Evolutionary conservation across 2,797 vertebrate species (phyloP), one percentile per base, ranked within the genome.

Genomic region (Enteromius mattozi): DNA sequence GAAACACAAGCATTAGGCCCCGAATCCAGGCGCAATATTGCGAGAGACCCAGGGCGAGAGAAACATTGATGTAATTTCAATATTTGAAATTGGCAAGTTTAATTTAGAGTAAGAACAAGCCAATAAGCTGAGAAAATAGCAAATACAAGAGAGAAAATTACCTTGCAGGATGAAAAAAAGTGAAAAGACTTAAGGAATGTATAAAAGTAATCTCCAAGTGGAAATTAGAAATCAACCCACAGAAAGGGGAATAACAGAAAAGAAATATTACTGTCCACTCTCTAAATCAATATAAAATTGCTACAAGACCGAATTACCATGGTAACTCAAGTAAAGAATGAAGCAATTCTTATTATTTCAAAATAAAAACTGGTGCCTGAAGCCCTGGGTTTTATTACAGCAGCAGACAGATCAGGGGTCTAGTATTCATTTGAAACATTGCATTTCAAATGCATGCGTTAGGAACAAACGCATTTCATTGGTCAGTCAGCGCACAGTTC

Each of bases 231-330:
- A 97, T 97, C 97, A 98, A 97, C 96, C 96, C 96, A 95, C 94
- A 97, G 96, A 98, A 98, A 98, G 94, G 74, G 95, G 95, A 98
- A 97, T 97, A 98, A 97, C 96, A 96, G 96, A 97, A 98, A 97
- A 98, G 95, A 99, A 98, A 98, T 98, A 99, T 99, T 98, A 98
- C 96, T 96, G 97, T 98, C 97, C 97, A 98, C 97, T 98, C 98
- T 97, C 96, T 97, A 97, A 98, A 99, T 98, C 97, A 99, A 99
- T 99, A 99, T 97, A 97, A 96, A 96, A 97, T 96, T 87, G 97
- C 97, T 97, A 97, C 95, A 95, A 95, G 97, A 97, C 93, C 95
- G 96, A 96, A 99, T 99, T 97, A 97, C 97, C 97, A 99, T 99
- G 97, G 97, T 96, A 99, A 99, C 97, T 95, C 95, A 92, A 95